These are phyloP conservation scores for Epinephelus moara DNA, from an alignment of 2,113 vertebrate species.

Conservation along the genomic window DNA sequence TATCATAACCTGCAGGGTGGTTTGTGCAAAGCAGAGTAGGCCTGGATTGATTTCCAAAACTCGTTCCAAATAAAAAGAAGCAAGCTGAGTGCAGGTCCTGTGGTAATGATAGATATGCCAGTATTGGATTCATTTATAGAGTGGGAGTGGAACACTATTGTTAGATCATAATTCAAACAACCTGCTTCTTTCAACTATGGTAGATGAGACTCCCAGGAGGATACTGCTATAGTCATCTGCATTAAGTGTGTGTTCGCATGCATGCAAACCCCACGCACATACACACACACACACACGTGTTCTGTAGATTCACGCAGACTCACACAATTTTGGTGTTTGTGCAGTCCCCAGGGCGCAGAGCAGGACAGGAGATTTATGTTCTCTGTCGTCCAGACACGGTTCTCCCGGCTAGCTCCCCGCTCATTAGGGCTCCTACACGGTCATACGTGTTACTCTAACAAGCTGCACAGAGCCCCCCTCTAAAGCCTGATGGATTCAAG, in stretches of 20 bases:
- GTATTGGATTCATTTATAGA: conserved; percentile 77
- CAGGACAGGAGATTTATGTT: conserved; percentile 83
- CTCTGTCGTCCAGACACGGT: conserved; percentile 75
- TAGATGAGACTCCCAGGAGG: conserved; percentile 73
- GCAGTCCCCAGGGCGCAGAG: conserved; percentile 67
- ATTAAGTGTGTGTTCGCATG: conserved; percentile 52
- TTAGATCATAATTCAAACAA: conserved; percentile 82
- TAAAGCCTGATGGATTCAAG: conserved; percentile 74
- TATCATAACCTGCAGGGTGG: conserved; percentile 60
- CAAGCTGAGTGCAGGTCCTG: conserved; percentile 60
- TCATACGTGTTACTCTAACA: conserved; percentile 82
- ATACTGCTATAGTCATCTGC: conserved; percentile 68
- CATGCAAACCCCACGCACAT: background rate
- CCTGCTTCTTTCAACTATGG: conserved; percentile 79
- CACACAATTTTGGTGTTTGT: conserved; percentile 66
- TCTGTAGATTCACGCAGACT: conserved; percentile 38
- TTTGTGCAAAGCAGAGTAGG: conserved; percentile 49
- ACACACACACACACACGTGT: background rate
- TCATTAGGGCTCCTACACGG: conserved; percentile 81
- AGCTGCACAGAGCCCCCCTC: conserved; percentile 67
- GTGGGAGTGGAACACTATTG: conserved; percentile 74
- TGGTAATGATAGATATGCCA: conserved; percentile 73
- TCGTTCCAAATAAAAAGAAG: conserved; percentile 58
- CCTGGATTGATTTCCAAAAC: conserved; percentile 64
- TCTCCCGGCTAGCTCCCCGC: conserved; percentile 66